Conservation (phyloP, 2,888 invertebrate species). For the Limenitis camilla region DNA sequence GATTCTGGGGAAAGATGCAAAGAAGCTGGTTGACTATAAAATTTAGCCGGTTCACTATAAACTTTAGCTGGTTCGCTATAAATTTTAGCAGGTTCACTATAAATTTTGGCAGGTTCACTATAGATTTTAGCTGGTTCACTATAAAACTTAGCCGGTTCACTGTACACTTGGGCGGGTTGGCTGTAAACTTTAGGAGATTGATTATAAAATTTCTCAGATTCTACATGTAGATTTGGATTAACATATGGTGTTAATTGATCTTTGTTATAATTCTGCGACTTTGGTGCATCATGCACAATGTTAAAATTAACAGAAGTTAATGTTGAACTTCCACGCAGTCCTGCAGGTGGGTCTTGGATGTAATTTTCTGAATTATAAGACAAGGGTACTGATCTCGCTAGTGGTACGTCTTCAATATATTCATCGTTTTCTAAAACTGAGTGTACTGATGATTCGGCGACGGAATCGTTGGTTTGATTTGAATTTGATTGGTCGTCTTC, state of each 20-base stretch:
- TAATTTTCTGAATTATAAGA: conserved; percentile 45
- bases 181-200: conserved; percentile 56
- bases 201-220: conserved; percentile 39
- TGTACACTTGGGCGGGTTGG: conserved; percentile 54
- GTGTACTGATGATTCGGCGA: conserved; percentile 47
- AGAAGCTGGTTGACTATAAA: conserved; percentile 74
- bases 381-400: conserved; percentile 40
- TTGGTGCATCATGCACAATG: conserved; percentile 51
- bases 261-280: conserved; percentile 35
- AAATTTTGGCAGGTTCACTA: conserved; percentile 69
- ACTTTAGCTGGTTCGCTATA: conserved; percentile 73
- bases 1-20: conserved; percentile 42
- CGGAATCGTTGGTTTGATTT: conserved; percentile 43
- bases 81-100: conserved; percentile 73
- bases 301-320: conserved; percentile 62
- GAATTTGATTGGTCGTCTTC: conserved; percentile 61
- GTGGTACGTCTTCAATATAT: conserved; percentile 39
- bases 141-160: conserved; percentile 68
- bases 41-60: conserved; percentile 75
- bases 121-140: conserved; percentile 69
- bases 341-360: conserved; percentile 40
- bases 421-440: conserved; percentile 28
- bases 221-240: conserved; percentile 30
- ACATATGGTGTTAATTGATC: conserved; percentile 34
- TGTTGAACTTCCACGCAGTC: conserved; percentile 38